These are phyloP conservation scores for Typhlichthys subterraneus DNA, from an alignment of 2,797 vertebrate genomes.

Conservation along the genomic window DNA sequence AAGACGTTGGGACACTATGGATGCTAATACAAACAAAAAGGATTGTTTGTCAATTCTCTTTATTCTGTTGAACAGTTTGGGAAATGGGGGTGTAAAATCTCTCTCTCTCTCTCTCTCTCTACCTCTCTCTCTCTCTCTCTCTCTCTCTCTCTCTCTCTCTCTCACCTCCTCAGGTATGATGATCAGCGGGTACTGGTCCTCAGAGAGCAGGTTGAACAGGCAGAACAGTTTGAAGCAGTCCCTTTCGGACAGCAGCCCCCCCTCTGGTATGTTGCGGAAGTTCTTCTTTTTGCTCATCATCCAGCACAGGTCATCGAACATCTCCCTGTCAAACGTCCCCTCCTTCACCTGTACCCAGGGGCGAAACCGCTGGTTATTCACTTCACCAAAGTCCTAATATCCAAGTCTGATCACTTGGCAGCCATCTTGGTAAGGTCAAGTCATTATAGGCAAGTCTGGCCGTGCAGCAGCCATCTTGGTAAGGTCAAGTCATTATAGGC, in stretches of 20 bases:
- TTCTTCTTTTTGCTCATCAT: conserved; percentile 85
- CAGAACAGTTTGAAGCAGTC: conserved; percentile 84
- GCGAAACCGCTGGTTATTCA: background rate
- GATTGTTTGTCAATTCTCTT: no score
- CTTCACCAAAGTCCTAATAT: background rate
- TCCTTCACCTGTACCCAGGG: conserved; percentile 70
- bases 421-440: no score
- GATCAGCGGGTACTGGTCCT: conserved; percentile 81
- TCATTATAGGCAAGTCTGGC: no score
- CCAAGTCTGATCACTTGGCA: no score
- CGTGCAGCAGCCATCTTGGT: no score
- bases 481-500: no score
- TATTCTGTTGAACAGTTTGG: no score
- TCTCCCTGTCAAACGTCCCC: conserved; percentile 82
- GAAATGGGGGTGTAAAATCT: no score
- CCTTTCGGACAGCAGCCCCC: conserved; percentile 61
- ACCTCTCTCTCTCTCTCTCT: background rate
- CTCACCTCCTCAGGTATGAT: conserved; percentile 80
- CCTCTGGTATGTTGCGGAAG: conserved; percentile 50
- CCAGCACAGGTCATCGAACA: conserved; percentile 83
- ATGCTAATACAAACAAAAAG: no score
- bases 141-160: background rate
- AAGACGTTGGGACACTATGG: no score
- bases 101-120: no score
- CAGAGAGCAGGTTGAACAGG: conserved; percentile 83